Conservation (phyloP, 2,113 vertebrate genomes). For the Aphelocoma coerulescens region DNA sequence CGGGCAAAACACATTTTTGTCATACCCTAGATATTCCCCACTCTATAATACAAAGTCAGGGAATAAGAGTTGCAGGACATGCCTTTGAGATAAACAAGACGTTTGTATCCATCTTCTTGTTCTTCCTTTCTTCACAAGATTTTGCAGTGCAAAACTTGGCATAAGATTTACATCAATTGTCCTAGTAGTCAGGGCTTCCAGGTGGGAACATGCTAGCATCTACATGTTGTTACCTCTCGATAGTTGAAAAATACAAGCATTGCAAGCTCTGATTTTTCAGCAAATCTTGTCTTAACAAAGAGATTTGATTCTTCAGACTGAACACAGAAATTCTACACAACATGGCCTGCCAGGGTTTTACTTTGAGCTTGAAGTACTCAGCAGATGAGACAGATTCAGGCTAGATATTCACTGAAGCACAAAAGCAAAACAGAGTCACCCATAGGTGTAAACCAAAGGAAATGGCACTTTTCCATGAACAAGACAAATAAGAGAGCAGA, state of each 20-base stretch:
- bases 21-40: background rate
- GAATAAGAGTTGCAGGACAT: background rate
- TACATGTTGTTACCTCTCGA: background rate
- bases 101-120: background rate
- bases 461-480: background rate
- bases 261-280: background rate
- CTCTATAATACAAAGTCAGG: background rate
- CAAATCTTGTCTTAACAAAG: background rate
- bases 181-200: background rate
- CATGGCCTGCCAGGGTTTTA: background rate
- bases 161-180: background rate
- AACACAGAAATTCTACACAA: background rate
- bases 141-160: background rate
- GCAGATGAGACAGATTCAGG: background rate
- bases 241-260: background rate
- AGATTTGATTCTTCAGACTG: background rate
- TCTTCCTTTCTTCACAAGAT: background rate
- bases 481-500: background rate
- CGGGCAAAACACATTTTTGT: background rate
- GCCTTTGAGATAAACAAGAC: background rate
- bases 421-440: background rate
- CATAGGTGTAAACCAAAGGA: background rate
- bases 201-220: background rate
- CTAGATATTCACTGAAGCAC: background rate
- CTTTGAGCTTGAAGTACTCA: background rate